These are phyloP conservation scores for Nephrotoma guestfalica DNA, from an alignment of 2,888 invertebrate species.

Conservation along the genomic window DNA sequence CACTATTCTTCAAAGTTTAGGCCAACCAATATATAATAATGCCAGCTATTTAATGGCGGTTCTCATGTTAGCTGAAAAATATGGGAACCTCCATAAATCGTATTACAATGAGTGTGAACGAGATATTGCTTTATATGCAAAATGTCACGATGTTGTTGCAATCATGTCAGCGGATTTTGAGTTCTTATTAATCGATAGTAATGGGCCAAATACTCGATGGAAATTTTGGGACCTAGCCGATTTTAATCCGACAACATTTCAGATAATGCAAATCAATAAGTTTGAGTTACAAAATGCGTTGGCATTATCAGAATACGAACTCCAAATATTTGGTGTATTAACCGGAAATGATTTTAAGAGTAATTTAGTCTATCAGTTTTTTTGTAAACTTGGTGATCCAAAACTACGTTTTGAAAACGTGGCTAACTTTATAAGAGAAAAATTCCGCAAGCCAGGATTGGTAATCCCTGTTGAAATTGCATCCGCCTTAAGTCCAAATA, in stretches of 20 bases:
- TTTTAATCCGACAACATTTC: background rate
- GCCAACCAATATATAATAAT: background rate
- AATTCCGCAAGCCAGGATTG: background rate
- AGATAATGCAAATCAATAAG: background rate
- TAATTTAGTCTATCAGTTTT: background rate
- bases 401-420: too few relatives aligned
- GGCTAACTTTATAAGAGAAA: background rate
- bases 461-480: background rate
- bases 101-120: background rate
- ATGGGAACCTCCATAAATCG: background rate
- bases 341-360: background rate
- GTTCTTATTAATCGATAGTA: background rate
- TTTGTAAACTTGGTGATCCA: too few relatives aligned
- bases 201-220: background rate
- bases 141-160: background rate
- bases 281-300: background rate
- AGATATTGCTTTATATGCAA: background rate
- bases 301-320: background rate
- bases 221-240: background rate
- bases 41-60: background rate
- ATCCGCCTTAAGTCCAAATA: background rate
- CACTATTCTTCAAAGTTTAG: too few relatives aligned
- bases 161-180: background rate
- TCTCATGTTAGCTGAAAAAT: background rate
- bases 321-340: background rate